phyloP scores from a whole-genome alignment of 2,888 invertebrate genomes.

The Dendrolimus pini region DNA sequence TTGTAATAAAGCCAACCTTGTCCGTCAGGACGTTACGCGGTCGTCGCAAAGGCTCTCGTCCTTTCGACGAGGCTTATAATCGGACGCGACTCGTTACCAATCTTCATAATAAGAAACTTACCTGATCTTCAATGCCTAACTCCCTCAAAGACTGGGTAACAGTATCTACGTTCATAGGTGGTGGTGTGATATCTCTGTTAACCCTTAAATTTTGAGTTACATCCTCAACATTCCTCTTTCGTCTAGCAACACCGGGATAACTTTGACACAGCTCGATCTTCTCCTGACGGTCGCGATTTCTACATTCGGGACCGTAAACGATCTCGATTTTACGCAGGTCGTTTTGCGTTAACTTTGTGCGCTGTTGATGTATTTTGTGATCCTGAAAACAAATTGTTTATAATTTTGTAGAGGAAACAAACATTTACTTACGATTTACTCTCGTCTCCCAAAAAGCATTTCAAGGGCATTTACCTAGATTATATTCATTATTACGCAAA shows the following conservation, averaged over 20 bases:
- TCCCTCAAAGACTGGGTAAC: slow-evolving; percentile 19
- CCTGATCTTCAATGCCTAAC: slow-evolving; percentile 35
- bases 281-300: slow-evolving; percentile 42
- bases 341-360: slow-evolving; percentile 27
- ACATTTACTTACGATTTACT: neutral
- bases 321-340: slow-evolving; percentile 52
- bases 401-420: neutral
- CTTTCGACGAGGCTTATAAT: no score
- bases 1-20: no score
- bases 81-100: no score
- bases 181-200: slow-evolving; percentile 52
- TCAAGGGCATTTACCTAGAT: no score
- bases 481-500: no score
- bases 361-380: slow-evolving; percentile 29
- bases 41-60: no score
- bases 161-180: slow-evolving; percentile 19
- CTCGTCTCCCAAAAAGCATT: no score
- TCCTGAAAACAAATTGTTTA: slow-evolving; percentile 30
- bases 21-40: no score
- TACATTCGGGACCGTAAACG: slow-evolving; percentile 51
- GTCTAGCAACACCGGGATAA: slow-evolving; percentile 41
- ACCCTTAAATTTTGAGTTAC: slow-evolving; percentile 37
- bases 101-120: neutral
- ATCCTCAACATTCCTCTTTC: slow-evolving; percentile 17
- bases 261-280: slow-evolving; percentile 53